Conservation (phyloP, 2,113 vertebrate genomes). For the Brachyhypopomus gauderio region DNA sequence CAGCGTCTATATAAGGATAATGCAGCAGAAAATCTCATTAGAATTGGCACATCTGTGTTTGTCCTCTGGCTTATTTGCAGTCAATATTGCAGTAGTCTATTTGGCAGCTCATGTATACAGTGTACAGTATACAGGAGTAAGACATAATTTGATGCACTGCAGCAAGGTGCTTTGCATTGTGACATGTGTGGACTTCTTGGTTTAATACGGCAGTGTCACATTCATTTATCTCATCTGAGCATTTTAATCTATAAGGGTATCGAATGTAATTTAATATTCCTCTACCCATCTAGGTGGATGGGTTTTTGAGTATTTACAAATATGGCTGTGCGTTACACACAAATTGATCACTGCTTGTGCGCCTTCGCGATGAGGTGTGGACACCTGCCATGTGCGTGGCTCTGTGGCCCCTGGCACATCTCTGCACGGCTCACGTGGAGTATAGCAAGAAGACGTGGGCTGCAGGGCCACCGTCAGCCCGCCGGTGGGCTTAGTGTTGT, state of each 20-base stretch:
- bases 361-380: slow-evolving; percentile 16
- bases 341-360: background rate
- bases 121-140: background rate
- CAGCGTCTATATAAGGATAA: slow-evolving; percentile 52
- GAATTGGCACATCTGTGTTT: slow-evolving; percentile 21
- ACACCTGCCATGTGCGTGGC: background rate
- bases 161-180: background rate
- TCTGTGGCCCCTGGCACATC: background rate
- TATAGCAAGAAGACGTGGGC: too few species aligned
- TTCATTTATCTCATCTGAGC: background rate
- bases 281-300: background rate
- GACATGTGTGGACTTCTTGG: background rate
- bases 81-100: slow-evolving; percentile 37
- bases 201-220: background rate
- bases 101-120: slow-evolving; percentile 10
- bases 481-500: background rate
- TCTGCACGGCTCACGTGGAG: background rate
- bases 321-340: slow-evolving; percentile 22
- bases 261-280: background rate
- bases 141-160: slow-evolving; percentile 37
- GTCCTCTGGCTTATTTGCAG: slow-evolving; percentile 13
- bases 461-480: background rate
- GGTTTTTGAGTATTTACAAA: background rate
- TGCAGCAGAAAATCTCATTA: slow-evolving; percentile 45
- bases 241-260: slow-evolving; percentile 4